These are phyloP conservation scores for Galaxias olidus DNA, from an alignment of 2,797 vertebrate species.

Conservation along the genomic window DNA sequence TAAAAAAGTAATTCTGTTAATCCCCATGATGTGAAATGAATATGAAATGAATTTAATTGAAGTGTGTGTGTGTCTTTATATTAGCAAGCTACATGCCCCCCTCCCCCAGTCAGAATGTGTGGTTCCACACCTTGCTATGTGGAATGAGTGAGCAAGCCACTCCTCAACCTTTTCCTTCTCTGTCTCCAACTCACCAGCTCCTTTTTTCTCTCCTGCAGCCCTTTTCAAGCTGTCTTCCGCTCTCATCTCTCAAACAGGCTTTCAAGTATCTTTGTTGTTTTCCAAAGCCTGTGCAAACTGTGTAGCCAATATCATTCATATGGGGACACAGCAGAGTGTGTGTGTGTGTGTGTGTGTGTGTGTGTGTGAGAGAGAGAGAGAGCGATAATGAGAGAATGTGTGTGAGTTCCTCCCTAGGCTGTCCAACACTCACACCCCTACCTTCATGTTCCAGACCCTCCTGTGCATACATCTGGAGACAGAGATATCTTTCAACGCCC, in stretches of 20 bases:
- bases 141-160: constrained; percentile 17
- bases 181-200: constrained; percentile 30
- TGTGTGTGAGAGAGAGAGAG: not conserved
- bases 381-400: not conserved
- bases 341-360: not conserved
- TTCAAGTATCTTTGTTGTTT: constrained; percentile 51
- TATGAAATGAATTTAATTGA: not conserved
- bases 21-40: not conserved
- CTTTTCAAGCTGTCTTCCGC: constrained; percentile 36
- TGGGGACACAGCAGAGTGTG: constrained; percentile 47
- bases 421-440: constrained; percentile 40
- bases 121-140: constrained; percentile 8
- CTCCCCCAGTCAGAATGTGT: too few species aligned
- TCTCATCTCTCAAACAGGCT: constrained; percentile 34
- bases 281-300: constrained; percentile 45
- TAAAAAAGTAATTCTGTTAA: too few species aligned
- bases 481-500: constrained; percentile 23
- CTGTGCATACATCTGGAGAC: constrained; percentile 47
- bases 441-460: constrained; percentile 49
- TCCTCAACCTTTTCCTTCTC: constrained; percentile 1
- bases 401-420: constrained; percentile 42
- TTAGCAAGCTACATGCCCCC: too few species aligned
- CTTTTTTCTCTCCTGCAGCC: constrained; percentile 27
- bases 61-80: too few species aligned
- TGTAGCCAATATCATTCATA: constrained; percentile 59